Percentiles rank a stretch among this genome's conserved stretches.
These are phyloP conservation scores for Drosophila tani DNA, from an alignment of 1,140 invertebrate genomes.

Conservation along the genomic window DNA sequence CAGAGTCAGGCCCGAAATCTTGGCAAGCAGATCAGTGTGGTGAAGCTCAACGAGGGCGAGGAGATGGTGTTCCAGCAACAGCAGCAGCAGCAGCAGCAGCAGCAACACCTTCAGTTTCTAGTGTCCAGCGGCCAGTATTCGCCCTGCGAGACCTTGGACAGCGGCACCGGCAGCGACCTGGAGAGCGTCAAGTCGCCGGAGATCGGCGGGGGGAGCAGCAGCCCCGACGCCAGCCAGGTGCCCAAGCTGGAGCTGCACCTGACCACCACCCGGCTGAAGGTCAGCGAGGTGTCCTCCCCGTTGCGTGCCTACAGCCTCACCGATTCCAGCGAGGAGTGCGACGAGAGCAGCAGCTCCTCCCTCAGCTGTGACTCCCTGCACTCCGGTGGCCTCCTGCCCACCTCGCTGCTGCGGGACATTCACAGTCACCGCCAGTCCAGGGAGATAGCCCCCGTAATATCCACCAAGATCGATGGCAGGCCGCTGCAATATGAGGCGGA, in stretches of 20 bases:
- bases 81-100: conserved; percentile 20
- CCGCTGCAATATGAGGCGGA: conserved; percentile 88
- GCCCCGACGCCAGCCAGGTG: conserved; percentile 15
- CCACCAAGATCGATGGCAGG: conserved; percentile 67
- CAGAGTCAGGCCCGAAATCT: conserved; percentile 34
- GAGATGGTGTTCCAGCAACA: conserved; percentile 58
- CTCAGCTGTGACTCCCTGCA: conserved; percentile 83
- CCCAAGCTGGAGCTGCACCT: conserved; percentile 85
- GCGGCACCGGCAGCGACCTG: conserved; percentile 92
- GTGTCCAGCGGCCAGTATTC: conserved; percentile 92
- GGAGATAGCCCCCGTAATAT: background rate
- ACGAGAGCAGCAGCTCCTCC: conserved; percentile 75
- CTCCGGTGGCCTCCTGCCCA: conserved; percentile 62
- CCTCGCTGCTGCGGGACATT: conserved; percentile 72
- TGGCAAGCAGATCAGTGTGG: conserved; percentile 73
- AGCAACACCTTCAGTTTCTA: conserved; percentile 86
- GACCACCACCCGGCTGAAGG: conserved; percentile 84
- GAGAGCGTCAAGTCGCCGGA: conserved; percentile 85
- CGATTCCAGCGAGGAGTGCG: conserved; percentile 82
- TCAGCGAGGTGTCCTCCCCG: conserved; percentile 87
- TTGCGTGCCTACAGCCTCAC: conserved; percentile 85
- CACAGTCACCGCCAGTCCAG: conserved; percentile 26
- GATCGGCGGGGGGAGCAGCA: background rate
- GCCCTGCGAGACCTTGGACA: conserved; percentile 91
- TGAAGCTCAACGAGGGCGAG: conserved; percentile 64